These are phyloP conservation scores for Gallinago solitaria DNA, from an alignment of 2,797 vertebrate species.

Conservation along the genomic window DNA sequence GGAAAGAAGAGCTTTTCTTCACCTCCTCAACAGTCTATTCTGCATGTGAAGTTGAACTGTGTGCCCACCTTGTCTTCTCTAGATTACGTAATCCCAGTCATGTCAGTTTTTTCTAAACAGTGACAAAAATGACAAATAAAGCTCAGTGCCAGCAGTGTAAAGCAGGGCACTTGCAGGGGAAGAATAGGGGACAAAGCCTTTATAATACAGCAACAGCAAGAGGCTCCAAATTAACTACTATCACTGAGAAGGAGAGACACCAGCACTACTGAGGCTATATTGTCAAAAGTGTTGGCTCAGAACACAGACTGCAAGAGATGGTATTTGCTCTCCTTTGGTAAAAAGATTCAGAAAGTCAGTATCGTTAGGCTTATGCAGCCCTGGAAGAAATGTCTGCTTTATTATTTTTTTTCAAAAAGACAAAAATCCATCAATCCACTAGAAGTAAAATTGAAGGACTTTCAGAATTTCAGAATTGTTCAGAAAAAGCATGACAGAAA, in stretches of 20 bases:
- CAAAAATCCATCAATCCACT: not conserved
- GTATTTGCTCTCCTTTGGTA: not conserved
- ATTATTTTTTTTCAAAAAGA: not conserved
- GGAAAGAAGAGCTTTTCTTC: not conserved
- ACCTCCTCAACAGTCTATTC: not conserved
- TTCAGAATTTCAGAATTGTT: too few relatives aligned
- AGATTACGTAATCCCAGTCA: not conserved
- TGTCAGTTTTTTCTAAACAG: not conserved
- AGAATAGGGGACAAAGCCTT: not conserved
- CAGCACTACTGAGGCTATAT: rapidly evolving
- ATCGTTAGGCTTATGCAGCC: not conserved
- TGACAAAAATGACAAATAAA: not conserved
- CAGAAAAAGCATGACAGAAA: not conserved
- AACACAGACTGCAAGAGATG: not conserved
- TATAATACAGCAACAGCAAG: rapidly evolving
- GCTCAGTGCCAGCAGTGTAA: not conserved
- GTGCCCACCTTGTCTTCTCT: not conserved
- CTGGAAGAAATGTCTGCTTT: rapidly evolving
- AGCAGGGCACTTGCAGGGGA: not conserved
- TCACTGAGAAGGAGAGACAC: not conserved
- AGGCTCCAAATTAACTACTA: not conserved
- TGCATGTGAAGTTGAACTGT: not conserved
- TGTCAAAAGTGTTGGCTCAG: not conserved
- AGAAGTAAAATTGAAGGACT: not conserved
- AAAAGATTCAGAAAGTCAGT: not conserved